Conservation (phyloP, 2,888 invertebrate species). For the Anoncus sp. region DNA sequence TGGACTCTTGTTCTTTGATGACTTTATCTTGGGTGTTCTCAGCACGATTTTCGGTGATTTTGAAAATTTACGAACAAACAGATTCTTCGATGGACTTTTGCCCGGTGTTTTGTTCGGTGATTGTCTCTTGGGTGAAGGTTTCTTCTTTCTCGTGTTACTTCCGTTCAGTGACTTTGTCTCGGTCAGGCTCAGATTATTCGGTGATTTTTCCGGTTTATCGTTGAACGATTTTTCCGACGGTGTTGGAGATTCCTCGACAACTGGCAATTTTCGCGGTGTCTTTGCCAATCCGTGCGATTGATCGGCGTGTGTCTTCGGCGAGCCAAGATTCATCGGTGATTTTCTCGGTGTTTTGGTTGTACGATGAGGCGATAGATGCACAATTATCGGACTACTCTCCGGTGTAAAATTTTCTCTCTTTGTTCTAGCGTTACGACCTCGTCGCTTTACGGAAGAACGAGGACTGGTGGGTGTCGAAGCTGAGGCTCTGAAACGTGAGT, state of each 20-base stretch:
- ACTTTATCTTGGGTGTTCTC: constrained; percentile 59
- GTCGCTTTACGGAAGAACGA: constrained; percentile 23
- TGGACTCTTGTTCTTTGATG: constrained; percentile 59
- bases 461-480: constrained; percentile 47
- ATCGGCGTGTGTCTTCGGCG: constrained; percentile 72
- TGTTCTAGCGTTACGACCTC: constrained; percentile 16
- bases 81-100: constrained; percentile 13
- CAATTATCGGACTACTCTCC: constrained; percentile 73
- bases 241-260: constrained; percentile 65
- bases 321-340: constrained; percentile 72
- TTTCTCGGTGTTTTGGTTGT: constrained; percentile 74
- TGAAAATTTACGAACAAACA: constrained; percentile 61
- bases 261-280: constrained; percentile 72
- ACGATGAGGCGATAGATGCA: constrained; percentile 72
- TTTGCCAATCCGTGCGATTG: constrained; percentile 67
- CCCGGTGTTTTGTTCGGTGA: constrained; percentile 16
- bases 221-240: constrained; percentile 61
- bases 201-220: constrained; percentile 29
- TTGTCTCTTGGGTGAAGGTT: constrained; percentile 47
- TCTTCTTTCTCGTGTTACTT: constrained; percentile 15
- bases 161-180: constrained; percentile 3
- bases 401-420: constrained; percentile 68
- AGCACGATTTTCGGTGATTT: constrained; percentile 73
- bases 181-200: constrained; percentile 2
- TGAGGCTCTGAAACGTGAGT: constrained; percentile 2